Percentiles rank a stretch among this genome's conserved stretches.
Evolutionary conservation across 2,797 vertebrate species (phyloP).

Genomic region (Chelmon rostratus): DNA sequence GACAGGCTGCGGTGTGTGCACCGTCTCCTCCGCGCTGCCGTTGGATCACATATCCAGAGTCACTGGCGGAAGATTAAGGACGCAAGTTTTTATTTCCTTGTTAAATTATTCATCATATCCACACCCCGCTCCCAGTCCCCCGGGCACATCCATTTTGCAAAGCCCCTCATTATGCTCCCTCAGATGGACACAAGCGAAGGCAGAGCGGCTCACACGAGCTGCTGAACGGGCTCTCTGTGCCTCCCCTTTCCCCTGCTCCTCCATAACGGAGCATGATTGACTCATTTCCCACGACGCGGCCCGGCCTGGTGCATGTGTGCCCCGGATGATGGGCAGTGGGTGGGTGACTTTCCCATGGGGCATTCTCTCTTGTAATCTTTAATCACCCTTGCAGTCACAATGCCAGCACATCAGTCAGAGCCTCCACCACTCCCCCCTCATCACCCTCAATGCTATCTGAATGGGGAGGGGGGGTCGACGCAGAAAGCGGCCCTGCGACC

Average conservation of each 20-base stretch:
- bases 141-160: slow-evolving; percentile 68
- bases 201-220: slow-evolving; percentile 66
- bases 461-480: slow-evolving; percentile 62
- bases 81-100: slow-evolving; percentile 66
- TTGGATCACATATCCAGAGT: slow-evolving; percentile 76
- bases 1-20: slow-evolving; percentile 78
- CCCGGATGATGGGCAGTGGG: slow-evolving; percentile 73
- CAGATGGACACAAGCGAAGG: slow-evolving; percentile 63
- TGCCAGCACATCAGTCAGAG: slow-evolving; percentile 80
- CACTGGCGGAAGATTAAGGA: slow-evolving; percentile 76
- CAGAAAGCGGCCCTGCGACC: slow-evolving; percentile 69
- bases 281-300: slow-evolving; percentile 76
- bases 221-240: slow-evolving; percentile 67
- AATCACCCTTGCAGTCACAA: slow-evolving; percentile 76
- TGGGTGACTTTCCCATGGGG: slow-evolving; percentile 82
- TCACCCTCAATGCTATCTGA: slow-evolving; percentile 55
- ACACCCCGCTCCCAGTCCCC: slow-evolving; percentile 49
- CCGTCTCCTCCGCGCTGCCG: slow-evolving; percentile 70
- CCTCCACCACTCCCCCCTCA: slow-evolving; percentile 9
- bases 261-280: slow-evolving; percentile 64
- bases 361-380: slow-evolving; percentile 75
- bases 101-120: slow-evolving; percentile 81
- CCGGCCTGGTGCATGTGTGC: slow-evolving; percentile 43
- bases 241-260: slow-evolving; percentile 33
- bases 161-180: slow-evolving; percentile 72